Evolutionary conservation across 1,140 invertebrate species (phyloP), one percentile per base, ranked within the genome.

Genomic region (Pseudomyrmex gracilis): DNA sequence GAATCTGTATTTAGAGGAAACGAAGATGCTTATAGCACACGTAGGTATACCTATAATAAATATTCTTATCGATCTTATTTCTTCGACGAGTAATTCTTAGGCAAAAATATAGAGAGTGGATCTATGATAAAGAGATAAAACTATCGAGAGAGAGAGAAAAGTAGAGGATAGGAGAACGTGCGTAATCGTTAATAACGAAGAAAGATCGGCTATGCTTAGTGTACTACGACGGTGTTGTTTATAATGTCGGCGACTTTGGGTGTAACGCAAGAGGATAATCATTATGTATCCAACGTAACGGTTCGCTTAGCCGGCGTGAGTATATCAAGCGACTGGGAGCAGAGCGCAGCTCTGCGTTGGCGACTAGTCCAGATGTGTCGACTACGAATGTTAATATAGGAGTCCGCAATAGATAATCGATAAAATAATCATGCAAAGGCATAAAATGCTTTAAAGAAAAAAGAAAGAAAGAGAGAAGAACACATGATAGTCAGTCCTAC

Each of bases 291-390:
- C 53, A 66, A 77, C 47, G 49, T 88, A 88, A 88, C 86, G 83
- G 83, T 87, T 73, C 86, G 74, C 85, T 87, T 88, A 61, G 55
- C 17, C 24, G 22, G 57, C 71, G 24, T 66, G 47, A 83, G 34
- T 57, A 83, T 76, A 83, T 88, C 76, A 87, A 78, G 60, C 78
- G 57, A 87, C 55, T 68, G 71, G 85, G 66, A 58, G 74, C 24
- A 67, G 53, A 63, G 58, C 20, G 73, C 71, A 77, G 66, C 24
- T 67, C 73, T 53, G 70, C 68, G 55, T 73, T 85, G 45, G 64
- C 76, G 71, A 77, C 22, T 85, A 86, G 67, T 83, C 87, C 57
- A 85, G 86, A 88, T 88, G 61, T 78, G 86, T 88, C 87, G 58
- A 67, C 47, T 55, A 5, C 17, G 73, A 64, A 47, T 57, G 63